These are phyloP conservation scores for Bimastos eiseni DNA, from an alignment of 2,888 invertebrate species.

Conservation along the genomic window DNA sequence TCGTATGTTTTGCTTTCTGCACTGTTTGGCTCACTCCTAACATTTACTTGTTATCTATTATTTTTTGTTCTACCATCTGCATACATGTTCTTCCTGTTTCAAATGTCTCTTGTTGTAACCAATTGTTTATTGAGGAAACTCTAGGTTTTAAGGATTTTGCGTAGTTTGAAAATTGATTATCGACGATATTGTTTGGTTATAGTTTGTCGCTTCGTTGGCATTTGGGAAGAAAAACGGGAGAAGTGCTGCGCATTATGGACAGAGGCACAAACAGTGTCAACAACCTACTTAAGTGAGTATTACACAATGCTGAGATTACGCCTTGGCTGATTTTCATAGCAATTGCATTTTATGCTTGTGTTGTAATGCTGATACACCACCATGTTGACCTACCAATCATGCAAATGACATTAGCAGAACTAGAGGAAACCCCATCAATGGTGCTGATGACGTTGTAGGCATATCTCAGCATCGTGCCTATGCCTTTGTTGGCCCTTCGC, in stretches of 20 bases:
- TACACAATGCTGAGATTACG: neutral
- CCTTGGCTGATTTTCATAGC: neutral
- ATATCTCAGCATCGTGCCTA: no score
- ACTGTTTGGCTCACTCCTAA: neutral
- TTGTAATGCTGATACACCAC: neutral
- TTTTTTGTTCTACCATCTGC: neutral
- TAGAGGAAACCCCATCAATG: neutral
- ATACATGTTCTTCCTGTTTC: neutral
- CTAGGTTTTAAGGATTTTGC: neutral
- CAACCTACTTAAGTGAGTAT: constrained; percentile 78
- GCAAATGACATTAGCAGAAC: neutral
- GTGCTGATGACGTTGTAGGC: neutral
- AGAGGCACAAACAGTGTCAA: constrained; percentile 95
- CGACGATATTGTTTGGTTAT: constrained; percentile 28
- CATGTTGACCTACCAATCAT: neutral
- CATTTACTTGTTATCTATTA: neutral
- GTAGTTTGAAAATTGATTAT: neutral
- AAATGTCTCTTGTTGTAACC: neutral
- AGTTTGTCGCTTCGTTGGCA: constrained; percentile 91
- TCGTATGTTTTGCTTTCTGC: neutral
- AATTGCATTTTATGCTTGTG: neutral
- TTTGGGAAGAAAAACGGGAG: constrained; percentile 89
- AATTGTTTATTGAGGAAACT: neutral
- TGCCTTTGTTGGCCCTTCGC: no score
- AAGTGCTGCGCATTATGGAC: constrained; percentile 94